phyloP scores from a whole-genome alignment of 2,797 vertebrate genomes.

The Neoniphon sammara region DNA sequence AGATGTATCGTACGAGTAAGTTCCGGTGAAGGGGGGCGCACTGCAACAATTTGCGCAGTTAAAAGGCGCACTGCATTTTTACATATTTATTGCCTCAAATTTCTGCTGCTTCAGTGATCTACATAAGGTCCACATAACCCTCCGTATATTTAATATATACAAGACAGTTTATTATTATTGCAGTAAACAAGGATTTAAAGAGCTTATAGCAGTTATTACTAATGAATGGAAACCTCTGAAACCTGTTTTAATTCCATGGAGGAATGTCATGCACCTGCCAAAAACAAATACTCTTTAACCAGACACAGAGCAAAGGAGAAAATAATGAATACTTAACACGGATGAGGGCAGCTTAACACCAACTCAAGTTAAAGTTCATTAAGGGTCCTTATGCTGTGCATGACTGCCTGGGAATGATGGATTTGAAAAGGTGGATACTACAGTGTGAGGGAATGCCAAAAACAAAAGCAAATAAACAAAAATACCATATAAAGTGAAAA shows the following conservation, averaged over 20 bases:
- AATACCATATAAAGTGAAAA: not conserved
- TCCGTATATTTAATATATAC: too few relatives aligned
- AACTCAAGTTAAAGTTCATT: slow-evolving; percentile 74
- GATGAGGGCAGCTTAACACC: slow-evolving; percentile 27
- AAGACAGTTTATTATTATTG: too few relatives aligned
- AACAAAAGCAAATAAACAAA: not conserved
- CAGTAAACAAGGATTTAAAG: not conserved
- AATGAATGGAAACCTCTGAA: slow-evolving; percentile 22
- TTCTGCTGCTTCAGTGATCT: too few relatives aligned
- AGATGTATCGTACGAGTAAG: not conserved
- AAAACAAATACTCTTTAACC: slow-evolving; percentile 26
- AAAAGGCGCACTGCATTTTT: too few relatives aligned
- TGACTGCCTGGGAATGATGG: slow-evolving; percentile 10
- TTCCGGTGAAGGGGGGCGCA: slow-evolving; percentile 1
- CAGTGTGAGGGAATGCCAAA: not conserved
- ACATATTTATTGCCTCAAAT: too few relatives aligned
- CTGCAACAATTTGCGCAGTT: not conserved
- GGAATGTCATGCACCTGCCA: not conserved
- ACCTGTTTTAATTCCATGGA: not conserved
- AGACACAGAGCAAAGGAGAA: slow-evolving; percentile 46
- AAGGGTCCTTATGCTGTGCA: slow-evolving; percentile 37
- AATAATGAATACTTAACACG: slow-evolving; percentile 58
- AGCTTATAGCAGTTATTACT: not conserved
- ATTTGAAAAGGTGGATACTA: not conserved
- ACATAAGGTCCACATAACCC: too few relatives aligned